A percentile compares a stretch with the other conserved stretches of the same genome.
phyloP scores from a whole-genome alignment of 2,113 vertebrate genomes.

The Oreocharis arfaki region DNA sequence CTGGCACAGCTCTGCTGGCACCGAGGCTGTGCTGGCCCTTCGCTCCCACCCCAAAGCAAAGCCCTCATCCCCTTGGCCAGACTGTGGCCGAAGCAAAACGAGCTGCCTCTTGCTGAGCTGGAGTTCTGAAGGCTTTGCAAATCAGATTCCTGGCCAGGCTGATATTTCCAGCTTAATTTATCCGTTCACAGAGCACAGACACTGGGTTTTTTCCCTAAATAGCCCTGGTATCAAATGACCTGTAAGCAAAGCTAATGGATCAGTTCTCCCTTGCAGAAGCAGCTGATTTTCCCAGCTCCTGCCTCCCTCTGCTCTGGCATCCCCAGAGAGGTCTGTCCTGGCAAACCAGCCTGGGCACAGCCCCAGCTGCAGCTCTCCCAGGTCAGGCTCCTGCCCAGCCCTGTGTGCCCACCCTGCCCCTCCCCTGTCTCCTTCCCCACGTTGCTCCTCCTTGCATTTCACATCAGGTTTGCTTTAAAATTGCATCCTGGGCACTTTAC shows the following conservation, averaged over 20 bases:
- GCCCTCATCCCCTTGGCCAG: background rate
- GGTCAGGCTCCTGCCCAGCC: background rate
- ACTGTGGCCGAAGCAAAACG: accelerated
- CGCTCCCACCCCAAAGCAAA: accelerated
- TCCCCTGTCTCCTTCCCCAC: accelerated
- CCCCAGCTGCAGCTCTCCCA: background rate
- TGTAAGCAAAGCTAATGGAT: background rate
- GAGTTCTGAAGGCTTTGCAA: background rate
- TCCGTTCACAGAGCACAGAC: background rate
- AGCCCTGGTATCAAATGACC: background rate
- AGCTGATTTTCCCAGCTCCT: background rate
- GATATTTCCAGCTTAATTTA: background rate
- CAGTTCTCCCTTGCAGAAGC: background rate
- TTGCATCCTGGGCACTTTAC: background rate
- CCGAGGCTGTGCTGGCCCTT: background rate
- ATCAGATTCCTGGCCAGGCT: background rate
- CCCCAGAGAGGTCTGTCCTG: background rate
- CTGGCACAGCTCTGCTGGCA: background rate
- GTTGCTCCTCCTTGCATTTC: background rate
- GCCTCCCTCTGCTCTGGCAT: background rate
- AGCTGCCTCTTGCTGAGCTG: background rate
- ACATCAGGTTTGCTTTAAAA: background rate
- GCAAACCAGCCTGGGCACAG: background rate
- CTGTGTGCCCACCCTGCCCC: background rate
- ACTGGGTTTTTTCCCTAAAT: background rate